Evolutionary conservation across 2,797 vertebrate species (phyloP), one percentile per base, ranked within the genome.

Genomic region (Gadopsis bispinosus): DNA sequence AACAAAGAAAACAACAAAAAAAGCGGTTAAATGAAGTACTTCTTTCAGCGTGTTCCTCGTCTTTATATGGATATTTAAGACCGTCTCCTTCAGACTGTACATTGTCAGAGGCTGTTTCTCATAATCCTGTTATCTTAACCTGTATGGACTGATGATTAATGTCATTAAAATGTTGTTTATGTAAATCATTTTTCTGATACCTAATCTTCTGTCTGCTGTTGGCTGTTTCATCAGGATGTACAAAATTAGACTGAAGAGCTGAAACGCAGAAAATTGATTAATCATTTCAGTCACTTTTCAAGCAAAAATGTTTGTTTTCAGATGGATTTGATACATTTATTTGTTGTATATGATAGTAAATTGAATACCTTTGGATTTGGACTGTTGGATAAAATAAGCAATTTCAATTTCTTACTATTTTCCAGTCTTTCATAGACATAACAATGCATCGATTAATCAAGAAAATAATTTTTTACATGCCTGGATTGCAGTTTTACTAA

Each of bases 151-250:
- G 92, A 91, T 92, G 84, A 94, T 91, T 96, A 95, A 95, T 91
- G 90, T 92, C 79, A 95, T 95, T 95, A 95, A 95, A 96, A 93
- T 92, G 89, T 95, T 94, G 92, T 94, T 94, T 93, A 90, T 92
- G 72, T 93, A 94, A 94, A 81, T 63, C 11, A 33, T 39, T 53
- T 80, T 69, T 45, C 68, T 86, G 2, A 12, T 58, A 64, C 5
- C 26, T 77, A 26, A 0, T 83, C 33, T 13, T 83, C 11, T 88
- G 14, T 81, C 7, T 39, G 22, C 31, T 69, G 17, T 66, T 54
- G 26, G 14, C 17, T 47, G 4, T 64, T n/a, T 31, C 9, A 35
- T 47, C 50, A 29, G 12, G 26, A 20, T 39, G 16, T 4, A 4
- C n/a, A 29, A 11, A 20, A 5, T 50, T 11, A 16, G 14, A 50